These are phyloP conservation scores for Oryzaephilus surinamensis DNA, from an alignment of 1,140 invertebrate species.

Conservation along the genomic window DNA sequence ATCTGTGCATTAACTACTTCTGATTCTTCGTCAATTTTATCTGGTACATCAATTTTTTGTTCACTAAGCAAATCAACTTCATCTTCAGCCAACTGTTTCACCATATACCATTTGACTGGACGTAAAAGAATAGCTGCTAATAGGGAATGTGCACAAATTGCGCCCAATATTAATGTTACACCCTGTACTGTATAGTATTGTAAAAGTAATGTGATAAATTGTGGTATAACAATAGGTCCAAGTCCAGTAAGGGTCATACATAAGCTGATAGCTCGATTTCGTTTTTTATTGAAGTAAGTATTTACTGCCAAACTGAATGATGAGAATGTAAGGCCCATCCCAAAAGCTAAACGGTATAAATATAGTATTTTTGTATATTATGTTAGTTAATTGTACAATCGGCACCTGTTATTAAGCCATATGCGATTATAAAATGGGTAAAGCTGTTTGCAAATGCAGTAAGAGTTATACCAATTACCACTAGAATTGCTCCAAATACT, in stretches of 20 bases:
- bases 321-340: slow-evolving; percentile 48
- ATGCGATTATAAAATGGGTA: slow-evolving; percentile 46
- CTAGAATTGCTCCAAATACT: slow-evolving; percentile 43
- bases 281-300: slow-evolving; percentile 37
- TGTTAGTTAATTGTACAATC: slow-evolving; percentile 19
- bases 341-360: slow-evolving; percentile 47
- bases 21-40: slow-evolving; percentile 2
- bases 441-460: slow-evolving; percentile 49
- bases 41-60: slow-evolving; percentile 9
- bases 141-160: slow-evolving; percentile 34
- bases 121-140: slow-evolving; percentile 37
- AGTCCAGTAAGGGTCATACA: slow-evolving; percentile 38
- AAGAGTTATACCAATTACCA: slow-evolving; percentile 42
- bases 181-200: slow-evolving; percentile 33
- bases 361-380: slow-evolving; percentile 5
- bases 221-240: slow-evolving; percentile 41
- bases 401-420: slow-evolving; percentile 51
- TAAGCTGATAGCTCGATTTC: slow-evolving; percentile 37
- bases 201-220: slow-evolving; percentile 34
- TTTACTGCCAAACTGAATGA: slow-evolving; percentile 43
- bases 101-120: slow-evolving; percentile 44
- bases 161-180: slow-evolving; percentile 37
- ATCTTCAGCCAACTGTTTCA: slow-evolving; percentile 16
- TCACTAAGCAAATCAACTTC: slow-evolving; percentile 4
- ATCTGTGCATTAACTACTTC: slow-evolving; percentile 15